These are phyloP conservation scores for Euwallacea fornicatus DNA, from an alignment of 1,140 invertebrate genomes.

Conservation along the genomic window DNA sequence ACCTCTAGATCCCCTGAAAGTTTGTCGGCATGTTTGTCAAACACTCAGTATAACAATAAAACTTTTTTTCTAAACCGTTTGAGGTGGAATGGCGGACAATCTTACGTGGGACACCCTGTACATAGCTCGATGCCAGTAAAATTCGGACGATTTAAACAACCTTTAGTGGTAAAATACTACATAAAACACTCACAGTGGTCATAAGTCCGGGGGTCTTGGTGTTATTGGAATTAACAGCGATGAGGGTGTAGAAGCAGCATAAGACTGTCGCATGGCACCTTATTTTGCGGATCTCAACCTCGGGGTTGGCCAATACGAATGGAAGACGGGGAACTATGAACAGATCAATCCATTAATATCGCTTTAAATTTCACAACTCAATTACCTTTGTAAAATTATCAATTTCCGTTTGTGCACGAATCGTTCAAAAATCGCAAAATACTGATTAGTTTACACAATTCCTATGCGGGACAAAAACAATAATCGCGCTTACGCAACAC, in stretches of 20 bases:
- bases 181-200: conserved; percentile 45
- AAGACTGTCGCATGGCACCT: conserved; percentile 48
- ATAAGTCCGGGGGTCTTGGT: conserved; percentile 45
- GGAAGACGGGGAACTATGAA: conserved; percentile 34
- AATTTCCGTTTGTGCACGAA: background rate
- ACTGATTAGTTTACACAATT: background rate
- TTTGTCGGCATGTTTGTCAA: no score
- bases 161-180: background rate
- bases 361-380: background rate
- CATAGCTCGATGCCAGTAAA: no score
- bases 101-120: no score
- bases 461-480: no score
- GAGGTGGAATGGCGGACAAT: no score
- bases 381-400: background rate
- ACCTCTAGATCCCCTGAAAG: no score
- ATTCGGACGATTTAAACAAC: no score
- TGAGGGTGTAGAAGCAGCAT: conserved; percentile 37
- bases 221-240: conserved; percentile 36
- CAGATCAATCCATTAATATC: background rate
- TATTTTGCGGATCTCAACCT: conserved; percentile 42
- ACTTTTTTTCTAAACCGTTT: no score
- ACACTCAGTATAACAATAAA: no score
- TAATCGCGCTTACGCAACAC: no score
- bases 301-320: conserved; percentile 40
- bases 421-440: background rate